Evolutionary conservation across 2,888 invertebrate genomes (phyloP).

Genomic region (Liodrosophila aerea): DNA sequence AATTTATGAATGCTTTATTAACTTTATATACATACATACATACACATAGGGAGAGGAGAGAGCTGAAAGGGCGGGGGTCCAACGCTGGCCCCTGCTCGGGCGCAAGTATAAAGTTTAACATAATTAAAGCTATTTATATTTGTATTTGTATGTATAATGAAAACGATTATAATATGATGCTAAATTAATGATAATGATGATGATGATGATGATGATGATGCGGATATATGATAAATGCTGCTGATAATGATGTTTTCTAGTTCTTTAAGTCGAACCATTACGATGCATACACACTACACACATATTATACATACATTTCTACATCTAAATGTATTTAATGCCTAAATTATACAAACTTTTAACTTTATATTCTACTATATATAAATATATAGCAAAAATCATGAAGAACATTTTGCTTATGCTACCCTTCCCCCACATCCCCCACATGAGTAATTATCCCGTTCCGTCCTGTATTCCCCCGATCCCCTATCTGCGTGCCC

Average conservation of each 20-base stretch:
- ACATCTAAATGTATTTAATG: constrained; percentile 47
- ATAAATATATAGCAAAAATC: constrained; percentile 7
- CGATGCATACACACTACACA: constrained; percentile 25
- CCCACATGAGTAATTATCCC: constrained; percentile 17
- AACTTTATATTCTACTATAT: constrained; percentile 25
- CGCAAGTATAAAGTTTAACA: constrained; percentile 23
- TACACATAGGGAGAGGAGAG: no score
- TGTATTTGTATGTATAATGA: constrained; percentile 43
- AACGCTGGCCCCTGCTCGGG: constrained; percentile 6
- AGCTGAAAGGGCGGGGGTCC: background rate
- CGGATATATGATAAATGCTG: constrained; percentile 30
- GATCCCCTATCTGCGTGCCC: constrained; percentile 11
- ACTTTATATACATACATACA: constrained; percentile 1
- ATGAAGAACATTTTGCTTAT: constrained; percentile 17
- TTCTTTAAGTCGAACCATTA: constrained; percentile 61
- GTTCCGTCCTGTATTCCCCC: background rate
- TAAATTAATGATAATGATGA: constrained; percentile 10
- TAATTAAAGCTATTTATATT: constrained; percentile 5
- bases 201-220: constrained; percentile 19
- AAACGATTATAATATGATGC: constrained; percentile 2
- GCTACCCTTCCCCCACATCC: background rate
- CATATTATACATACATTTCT: constrained; percentile 29
- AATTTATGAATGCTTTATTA: constrained; percentile 44
- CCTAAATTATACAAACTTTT: constrained; percentile 32
- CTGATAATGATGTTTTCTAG: constrained; percentile 69